phyloP scores from a whole-genome alignment of 1,140 invertebrate species.

The Cydia fagiglandana region DNA sequence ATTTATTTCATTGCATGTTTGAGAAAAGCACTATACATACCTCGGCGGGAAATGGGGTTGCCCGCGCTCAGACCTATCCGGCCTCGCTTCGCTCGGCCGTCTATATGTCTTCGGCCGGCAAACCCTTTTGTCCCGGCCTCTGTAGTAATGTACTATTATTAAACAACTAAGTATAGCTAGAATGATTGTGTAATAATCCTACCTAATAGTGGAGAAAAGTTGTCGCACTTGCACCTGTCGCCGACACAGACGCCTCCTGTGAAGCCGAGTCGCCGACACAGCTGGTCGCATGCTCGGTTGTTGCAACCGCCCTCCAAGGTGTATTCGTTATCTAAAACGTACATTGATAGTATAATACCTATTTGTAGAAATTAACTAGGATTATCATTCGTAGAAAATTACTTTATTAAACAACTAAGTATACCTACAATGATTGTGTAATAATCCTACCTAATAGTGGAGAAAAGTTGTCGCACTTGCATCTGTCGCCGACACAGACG shows the following conservation, averaged over 20 bases:
- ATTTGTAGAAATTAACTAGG: too few species aligned
- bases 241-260: conserved; percentile 45
- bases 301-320: conserved; percentile 36
- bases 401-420: not conserved
- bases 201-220: not conserved
- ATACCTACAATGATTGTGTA: too few species aligned
- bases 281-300: conserved; percentile 38
- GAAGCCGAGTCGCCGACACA: conserved; percentile 46
- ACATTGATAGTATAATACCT: too few species aligned
- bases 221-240: conserved; percentile 45
- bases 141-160: too few species aligned
- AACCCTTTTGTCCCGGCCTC: too few species aligned
- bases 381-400: not conserved
- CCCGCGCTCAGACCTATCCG: too few species aligned
- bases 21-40: too few species aligned
- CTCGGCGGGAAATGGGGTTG: too few species aligned
- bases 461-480: conserved; percentile 42
- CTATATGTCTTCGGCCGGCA: too few species aligned
- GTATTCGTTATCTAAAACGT: not conserved
- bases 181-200: not conserved
- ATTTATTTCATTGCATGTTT: too few species aligned
- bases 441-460: not conserved
- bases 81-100: too few species aligned
- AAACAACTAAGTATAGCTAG: not conserved
- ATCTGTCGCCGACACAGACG: conserved; percentile 41